Conservation (phyloP, 2,888 invertebrate genomes). For the Lucinisca nassula region DNA sequence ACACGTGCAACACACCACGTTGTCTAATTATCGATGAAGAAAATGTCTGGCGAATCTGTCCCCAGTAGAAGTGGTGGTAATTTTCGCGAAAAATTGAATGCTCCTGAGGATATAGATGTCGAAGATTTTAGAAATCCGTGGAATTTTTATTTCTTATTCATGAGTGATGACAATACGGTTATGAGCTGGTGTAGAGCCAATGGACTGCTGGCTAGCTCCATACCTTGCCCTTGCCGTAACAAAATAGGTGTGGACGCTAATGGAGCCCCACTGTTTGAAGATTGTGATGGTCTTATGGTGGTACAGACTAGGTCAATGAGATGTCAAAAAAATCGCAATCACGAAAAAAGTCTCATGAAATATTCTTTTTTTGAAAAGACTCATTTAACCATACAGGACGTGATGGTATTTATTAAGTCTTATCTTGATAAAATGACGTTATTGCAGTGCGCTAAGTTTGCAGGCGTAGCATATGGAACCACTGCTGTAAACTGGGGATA, state of each 20-base stretch:
- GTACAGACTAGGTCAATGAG: too few relatives aligned
- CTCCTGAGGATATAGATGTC: neutral
- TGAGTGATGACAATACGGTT: neutral
- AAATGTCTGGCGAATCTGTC: neutral
- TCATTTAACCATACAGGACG: conserved; percentile 4
- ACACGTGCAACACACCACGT: too few relatives aligned
- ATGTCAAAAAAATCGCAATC: neutral
- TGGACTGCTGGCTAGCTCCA: neutral
- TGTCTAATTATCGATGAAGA: neutral
- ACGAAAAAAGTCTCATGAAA: neutral
- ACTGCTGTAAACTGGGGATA: conserved; percentile 23
- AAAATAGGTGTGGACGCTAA: too few relatives aligned
- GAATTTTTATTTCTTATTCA: neutral
- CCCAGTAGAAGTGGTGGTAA: neutral
- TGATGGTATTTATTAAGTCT: conserved; percentile 26
- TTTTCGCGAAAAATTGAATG: neutral
- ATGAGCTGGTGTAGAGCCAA: neutral
- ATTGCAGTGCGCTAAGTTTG: neutral
- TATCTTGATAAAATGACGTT: conserved; percentile 11
- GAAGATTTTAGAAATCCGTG: neutral
- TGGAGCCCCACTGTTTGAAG: too few relatives aligned
- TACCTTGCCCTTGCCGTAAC: neutral
- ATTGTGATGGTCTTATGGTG: too few relatives aligned
- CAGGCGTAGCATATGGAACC: neutral
- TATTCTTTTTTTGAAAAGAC: conserved; percentile 19